A percentile compares a stretch with the other conserved stretches of the same genome.
phyloP scores from a whole-genome alignment of 2,113 vertebrate species.

The Trichechus manatus region DNA sequence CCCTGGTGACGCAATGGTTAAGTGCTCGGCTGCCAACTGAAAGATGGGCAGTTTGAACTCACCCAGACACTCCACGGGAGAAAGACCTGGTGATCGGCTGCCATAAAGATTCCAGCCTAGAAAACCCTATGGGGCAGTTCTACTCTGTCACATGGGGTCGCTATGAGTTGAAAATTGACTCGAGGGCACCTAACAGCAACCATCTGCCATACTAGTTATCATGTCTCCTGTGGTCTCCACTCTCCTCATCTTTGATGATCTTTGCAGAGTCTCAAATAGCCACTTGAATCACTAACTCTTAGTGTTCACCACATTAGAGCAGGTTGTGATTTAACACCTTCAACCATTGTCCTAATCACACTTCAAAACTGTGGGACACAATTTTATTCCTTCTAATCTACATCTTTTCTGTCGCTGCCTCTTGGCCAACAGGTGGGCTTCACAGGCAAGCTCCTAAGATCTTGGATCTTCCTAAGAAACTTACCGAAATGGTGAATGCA shows the following conservation, averaged over 20 bases:
- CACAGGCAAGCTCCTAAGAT: neutral
- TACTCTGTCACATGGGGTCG: neutral
- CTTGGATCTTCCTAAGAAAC: conserved; percentile 28
- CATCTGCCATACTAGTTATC: neutral
- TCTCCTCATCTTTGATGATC: neutral
- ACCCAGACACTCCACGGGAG: neutral
- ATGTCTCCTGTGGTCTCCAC: neutral
- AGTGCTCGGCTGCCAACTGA: neutral
- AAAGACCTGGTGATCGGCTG: neutral
- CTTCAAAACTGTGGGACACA: conserved; percentile 32
- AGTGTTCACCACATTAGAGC: neutral
- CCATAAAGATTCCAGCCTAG: neutral
- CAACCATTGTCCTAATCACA: neutral
- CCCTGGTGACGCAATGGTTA: neutral
- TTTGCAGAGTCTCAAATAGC: neutral
- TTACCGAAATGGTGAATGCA: conserved; percentile 33
- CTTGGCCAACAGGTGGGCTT: neutral
- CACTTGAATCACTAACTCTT: neutral
- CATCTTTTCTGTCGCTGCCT: neutral
- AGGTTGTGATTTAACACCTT: conserved; percentile 23
- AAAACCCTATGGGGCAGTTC: neutral
- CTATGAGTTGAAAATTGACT: neutral
- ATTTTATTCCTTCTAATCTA: neutral
- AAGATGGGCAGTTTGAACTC: neutral
- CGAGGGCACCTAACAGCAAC: neutral